A percentile compares a stretch with the other conserved stretches of the same genome.
phyloP scores from a whole-genome alignment of 2,797 vertebrate species.

The Serranus cabrilla region DNA sequence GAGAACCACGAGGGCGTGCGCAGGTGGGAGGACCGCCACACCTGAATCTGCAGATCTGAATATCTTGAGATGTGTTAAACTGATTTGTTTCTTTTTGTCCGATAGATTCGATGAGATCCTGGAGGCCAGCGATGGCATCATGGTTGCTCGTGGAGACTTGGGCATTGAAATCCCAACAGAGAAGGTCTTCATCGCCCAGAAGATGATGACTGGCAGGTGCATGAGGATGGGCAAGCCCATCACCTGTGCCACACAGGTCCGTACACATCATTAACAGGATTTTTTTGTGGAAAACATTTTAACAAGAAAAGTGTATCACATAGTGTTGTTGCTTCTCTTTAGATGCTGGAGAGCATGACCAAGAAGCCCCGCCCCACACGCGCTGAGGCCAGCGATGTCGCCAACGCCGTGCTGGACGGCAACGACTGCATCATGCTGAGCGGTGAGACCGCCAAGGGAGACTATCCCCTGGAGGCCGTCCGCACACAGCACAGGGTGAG shows the following conservation, averaged over 20 bases:
- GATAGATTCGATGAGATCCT: constrained; percentile 97
- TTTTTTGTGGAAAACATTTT: neutral
- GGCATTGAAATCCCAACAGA: constrained; percentile 99
- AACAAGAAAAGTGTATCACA: neutral
- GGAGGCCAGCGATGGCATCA: constrained; percentile 98
- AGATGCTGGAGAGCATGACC: constrained; percentile 86
- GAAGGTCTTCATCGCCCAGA: constrained; percentile 98
- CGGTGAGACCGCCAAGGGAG: constrained; percentile 97
- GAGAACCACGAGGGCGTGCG: constrained; percentile 98
- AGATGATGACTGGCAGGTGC: constrained; percentile 99
- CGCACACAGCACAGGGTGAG: constrained; percentile 94
- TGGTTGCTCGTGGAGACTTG: constrained; percentile 98
- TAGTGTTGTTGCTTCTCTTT: neutral
- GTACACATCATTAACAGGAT: neutral
- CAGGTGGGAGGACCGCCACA: constrained; percentile 81
- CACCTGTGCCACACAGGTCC: constrained; percentile 97
- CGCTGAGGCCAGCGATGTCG: constrained; percentile 83
- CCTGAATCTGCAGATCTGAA: neutral
- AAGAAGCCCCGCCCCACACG: constrained; percentile 83
- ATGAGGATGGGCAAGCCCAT: constrained; percentile 96
- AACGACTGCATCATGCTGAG: constrained; percentile 96
- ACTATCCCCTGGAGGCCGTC: constrained; percentile 96
- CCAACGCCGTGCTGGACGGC: constrained; percentile 86
- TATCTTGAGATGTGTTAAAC: neutral
- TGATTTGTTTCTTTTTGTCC: neutral